Conservation (phyloP, 2,797 vertebrate species). For the Tarsius wallacei region DNA sequence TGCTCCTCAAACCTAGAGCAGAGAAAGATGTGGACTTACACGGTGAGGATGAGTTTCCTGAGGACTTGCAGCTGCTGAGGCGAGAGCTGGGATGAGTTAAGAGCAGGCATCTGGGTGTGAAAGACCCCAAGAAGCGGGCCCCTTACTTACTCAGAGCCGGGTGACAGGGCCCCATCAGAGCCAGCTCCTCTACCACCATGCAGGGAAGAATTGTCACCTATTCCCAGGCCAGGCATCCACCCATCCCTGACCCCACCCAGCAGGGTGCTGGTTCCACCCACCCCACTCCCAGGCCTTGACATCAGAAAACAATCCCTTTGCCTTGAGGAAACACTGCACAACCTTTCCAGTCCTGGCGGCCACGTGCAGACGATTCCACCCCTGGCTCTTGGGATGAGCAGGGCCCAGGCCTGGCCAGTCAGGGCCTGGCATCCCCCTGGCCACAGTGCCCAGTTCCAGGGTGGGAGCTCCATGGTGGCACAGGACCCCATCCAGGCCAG, state of each 20-base stretch:
- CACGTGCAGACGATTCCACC: not conserved
- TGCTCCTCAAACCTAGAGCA: conserved; percentile 53
- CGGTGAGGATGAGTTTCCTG: not conserved
- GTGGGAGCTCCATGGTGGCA: too few species aligned
- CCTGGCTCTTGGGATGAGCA: not conserved
- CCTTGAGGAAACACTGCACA: not conserved
- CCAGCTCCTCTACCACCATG: too few species aligned
- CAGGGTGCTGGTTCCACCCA: not conserved
- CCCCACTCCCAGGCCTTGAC: not conserved
- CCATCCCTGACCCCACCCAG: too few species aligned
- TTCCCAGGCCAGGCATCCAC: not conserved
- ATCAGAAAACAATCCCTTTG: not conserved
- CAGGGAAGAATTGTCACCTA: too few species aligned
- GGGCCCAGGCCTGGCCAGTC: not conserved
- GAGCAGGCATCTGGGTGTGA: not conserved
- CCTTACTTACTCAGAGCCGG: not conserved
- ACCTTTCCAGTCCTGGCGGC: not conserved
- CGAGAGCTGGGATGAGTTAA: not conserved
- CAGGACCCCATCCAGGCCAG: not conserved
- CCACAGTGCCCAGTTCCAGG: too few species aligned
- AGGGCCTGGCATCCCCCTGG: not conserved
- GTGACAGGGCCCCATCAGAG: accelerated
- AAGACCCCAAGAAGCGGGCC: not conserved
- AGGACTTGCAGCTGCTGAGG: not conserved
- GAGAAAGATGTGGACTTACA: not conserved